Evolutionary conservation across 1,140 invertebrate species (phyloP).

Genomic region (Muscidifurax raptorellus): DNA sequence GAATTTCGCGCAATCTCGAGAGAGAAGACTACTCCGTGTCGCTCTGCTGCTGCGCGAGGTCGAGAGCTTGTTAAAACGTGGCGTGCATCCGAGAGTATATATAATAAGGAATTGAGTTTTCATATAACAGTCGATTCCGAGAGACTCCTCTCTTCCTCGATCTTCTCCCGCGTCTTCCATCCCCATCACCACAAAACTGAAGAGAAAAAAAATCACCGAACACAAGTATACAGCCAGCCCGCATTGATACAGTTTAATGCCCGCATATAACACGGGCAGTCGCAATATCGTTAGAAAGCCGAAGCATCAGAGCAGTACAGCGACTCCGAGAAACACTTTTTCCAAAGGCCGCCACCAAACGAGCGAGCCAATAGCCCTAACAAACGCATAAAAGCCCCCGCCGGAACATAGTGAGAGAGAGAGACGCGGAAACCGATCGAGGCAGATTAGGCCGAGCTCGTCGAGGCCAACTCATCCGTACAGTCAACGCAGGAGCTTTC

Average conservation of each 20-base stretch:
- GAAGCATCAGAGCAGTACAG: not conserved
- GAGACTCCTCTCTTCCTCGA: no score
- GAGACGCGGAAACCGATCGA: constrained; percentile 22
- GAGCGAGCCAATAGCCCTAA: not conserved
- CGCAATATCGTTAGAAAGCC: not conserved
- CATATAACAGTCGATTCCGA: not conserved
- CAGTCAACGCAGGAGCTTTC: not conserved
- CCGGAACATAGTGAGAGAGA: no score
- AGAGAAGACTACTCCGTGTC: not conserved
- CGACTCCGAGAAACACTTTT: not conserved
- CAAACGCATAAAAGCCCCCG: not conserved
- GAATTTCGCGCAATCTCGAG: not conserved
- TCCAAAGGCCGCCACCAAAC: not conserved
- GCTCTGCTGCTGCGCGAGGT: not conserved
- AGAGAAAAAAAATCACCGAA: not conserved
- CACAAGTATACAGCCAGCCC: no score
- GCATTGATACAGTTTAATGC: not conserved
- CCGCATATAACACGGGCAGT: not conserved
- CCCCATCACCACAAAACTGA: no score
- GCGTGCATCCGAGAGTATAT: not conserved
- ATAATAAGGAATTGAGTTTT: not conserved
- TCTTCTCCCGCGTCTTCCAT: no score
- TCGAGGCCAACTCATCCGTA: constrained; percentile 14
- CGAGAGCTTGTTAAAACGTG: not conserved
- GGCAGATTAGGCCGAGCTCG: not conserved